Percentiles rank a stretch among this genome's conserved stretches.
Conservation (phyloP, 2,113 vertebrate genomes). For the Tyto alba region DNA sequence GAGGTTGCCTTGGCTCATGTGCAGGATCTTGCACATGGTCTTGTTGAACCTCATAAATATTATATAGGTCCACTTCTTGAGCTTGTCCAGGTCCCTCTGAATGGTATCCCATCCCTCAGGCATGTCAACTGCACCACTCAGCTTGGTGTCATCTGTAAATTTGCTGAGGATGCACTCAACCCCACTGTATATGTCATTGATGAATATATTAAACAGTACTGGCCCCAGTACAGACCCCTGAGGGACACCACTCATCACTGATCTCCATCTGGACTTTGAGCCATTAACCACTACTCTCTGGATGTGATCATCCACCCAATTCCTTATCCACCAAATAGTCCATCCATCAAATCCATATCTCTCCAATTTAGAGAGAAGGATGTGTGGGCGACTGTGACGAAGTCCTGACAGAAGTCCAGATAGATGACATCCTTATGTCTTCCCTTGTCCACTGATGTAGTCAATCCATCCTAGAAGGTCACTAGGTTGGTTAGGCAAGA, state of each 20-base stretch:
- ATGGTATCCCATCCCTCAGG: neutral
- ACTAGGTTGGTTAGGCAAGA: neutral
- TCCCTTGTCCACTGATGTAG: neutral
- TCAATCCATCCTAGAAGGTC: neutral
- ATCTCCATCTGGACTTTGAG: neutral
- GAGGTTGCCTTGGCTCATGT: no score
- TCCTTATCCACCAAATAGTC: neutral
- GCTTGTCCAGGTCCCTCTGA: neutral
- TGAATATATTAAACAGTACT: no score
- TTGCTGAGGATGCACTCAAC: neutral
- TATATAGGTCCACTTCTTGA: neutral
- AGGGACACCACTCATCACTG: neutral
- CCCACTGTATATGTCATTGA: neutral
- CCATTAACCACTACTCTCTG: neutral
- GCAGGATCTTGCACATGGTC: no score
- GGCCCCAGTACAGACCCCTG: neutral
- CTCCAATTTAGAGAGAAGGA: no score
- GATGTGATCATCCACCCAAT: neutral
- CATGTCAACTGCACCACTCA: no score
- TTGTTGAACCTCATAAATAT: neutral
- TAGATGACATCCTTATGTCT: neutral
- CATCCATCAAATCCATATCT: no score
- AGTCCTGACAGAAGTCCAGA: neutral
- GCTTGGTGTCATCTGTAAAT: neutral
- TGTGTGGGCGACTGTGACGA: no score